phyloP scores from a whole-genome alignment of 2,888 invertebrate genomes.

The Torymus aiolomorphi region DNA sequence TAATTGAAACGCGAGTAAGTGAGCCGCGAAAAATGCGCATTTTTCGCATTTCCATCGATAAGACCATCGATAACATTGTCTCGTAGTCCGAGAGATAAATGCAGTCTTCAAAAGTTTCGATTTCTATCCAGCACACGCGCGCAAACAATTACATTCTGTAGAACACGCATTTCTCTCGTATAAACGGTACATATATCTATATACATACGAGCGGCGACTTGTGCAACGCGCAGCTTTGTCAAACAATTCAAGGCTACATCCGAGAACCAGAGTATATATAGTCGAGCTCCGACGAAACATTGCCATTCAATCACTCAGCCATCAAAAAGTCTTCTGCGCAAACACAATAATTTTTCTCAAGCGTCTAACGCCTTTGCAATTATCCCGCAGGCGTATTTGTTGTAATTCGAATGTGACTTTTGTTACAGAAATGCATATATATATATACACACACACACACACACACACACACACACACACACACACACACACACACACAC shows the following conservation, averaged over 20 bases:
- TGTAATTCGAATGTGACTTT: constrained; percentile 4
- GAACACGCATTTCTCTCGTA: constrained; percentile 10
- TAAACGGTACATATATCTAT: not conserved
- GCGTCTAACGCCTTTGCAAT: not conserved
- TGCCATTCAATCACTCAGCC: constrained; percentile 35
- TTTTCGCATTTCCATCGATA: constrained; percentile 17
- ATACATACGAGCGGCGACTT: not conserved
- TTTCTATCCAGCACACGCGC: constrained; percentile 5
- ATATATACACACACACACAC: too few species aligned
- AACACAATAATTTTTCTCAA: constrained; percentile 10
- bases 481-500: too few species aligned
- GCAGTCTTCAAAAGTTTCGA: constrained; percentile 28
- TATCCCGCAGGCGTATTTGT: not conserved
- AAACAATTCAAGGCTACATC: constrained; percentile 45
- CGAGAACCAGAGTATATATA: not conserved
- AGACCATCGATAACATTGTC: constrained; percentile 34
- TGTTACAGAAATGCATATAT: too few species aligned
- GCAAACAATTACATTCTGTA: constrained; percentile 37
- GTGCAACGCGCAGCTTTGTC: constrained; percentile 36
- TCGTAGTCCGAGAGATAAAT: constrained; percentile 26
- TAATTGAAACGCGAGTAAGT: constrained; percentile 19
- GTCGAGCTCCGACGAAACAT: constrained; percentile 12
- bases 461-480: too few species aligned
- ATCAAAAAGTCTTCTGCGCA: constrained; percentile 26
- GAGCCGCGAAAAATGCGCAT: not conserved